phyloP scores from a whole-genome alignment of 2,113 vertebrate genomes.

The Machaerirhynchus nigripectus region DNA sequence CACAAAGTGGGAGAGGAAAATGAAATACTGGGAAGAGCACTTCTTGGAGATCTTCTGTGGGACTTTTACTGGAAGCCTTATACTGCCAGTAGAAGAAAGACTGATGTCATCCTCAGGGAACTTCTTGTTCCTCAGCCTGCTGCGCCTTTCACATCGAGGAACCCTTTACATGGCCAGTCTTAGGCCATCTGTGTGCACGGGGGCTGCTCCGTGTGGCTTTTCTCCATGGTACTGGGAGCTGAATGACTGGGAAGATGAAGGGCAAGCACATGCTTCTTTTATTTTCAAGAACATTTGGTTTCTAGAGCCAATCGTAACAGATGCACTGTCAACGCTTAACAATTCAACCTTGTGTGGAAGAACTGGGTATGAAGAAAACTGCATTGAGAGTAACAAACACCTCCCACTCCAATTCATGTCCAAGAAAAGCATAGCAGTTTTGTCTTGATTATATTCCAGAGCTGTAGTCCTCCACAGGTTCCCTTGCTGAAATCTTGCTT shows the following conservation, averaged over 20 bases:
- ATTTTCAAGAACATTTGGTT: slow-evolving; percentile 21
- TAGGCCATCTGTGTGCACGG: not conserved
- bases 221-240: not conserved
- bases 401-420: not conserved
- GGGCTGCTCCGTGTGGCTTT: not conserved
- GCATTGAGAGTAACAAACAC: not conserved
- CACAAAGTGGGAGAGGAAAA: not conserved
- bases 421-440: not conserved
- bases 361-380: not conserved
- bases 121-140: not conserved
- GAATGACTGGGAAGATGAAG: not conserved
- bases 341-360: not conserved
- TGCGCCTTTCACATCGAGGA: not conserved
- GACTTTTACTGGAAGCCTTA: not conserved
- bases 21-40: not conserved
- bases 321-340: not conserved
- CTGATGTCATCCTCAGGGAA: not conserved
- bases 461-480: not conserved
- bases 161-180: accelerated
- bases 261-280: not conserved
- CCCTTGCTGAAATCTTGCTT: not conserved
- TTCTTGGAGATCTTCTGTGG: not conserved
- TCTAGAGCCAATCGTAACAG: slow-evolving; percentile 28
- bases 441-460: not conserved
- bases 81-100: not conserved